Percentiles rank a stretch among this genome's conserved stretches.
Conservation (phyloP, 2,888 invertebrate species). For the Beris chalybata region DNA sequence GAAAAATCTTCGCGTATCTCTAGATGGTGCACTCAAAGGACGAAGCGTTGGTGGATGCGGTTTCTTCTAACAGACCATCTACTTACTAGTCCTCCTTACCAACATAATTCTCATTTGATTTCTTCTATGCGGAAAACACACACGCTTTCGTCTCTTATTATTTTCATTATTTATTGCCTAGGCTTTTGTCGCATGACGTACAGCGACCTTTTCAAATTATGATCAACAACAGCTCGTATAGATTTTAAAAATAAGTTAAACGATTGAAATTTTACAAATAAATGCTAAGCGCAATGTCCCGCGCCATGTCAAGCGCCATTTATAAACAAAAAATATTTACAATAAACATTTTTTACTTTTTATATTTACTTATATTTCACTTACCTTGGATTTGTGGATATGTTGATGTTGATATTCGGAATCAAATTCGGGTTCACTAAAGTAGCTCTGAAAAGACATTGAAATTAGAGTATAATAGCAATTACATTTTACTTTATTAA, state of each 20-base stretch:
- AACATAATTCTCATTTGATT: slow-evolving; percentile 2
- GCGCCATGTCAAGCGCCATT: not conserved
- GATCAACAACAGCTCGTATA: no score
- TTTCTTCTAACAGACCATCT: slow-evolving; percentile 46
- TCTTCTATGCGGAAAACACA: not conserved
- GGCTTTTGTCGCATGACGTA: not conserved
- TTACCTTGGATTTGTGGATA: slow-evolving; percentile 89
- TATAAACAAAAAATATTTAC: slow-evolving; percentile 8
- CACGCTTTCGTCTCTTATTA: slow-evolving; percentile 1
- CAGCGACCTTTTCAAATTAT: no score
- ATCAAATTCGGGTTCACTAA: slow-evolving; percentile 93
- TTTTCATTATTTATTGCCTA: slow-evolving; percentile 20
- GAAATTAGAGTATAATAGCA: no score
- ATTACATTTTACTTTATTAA: no score
- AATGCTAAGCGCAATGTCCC: slow-evolving; percentile 16
- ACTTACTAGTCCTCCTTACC: slow-evolving; percentile 16
- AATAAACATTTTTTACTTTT: slow-evolving; percentile 1
- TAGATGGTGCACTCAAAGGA: slow-evolving; percentile 52
- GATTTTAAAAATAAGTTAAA: no score
- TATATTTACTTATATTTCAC: slow-evolving; percentile 45
- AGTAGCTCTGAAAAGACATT: slow-evolving; percentile 68
- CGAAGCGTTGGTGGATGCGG: slow-evolving; percentile 54
- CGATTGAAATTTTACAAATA: not conserved
- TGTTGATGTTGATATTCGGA: slow-evolving; percentile 93
- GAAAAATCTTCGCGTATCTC: slow-evolving; percentile 60